Conservation (phyloP, 23 tunicate species). For the Phallusia fumigata region DNA sequence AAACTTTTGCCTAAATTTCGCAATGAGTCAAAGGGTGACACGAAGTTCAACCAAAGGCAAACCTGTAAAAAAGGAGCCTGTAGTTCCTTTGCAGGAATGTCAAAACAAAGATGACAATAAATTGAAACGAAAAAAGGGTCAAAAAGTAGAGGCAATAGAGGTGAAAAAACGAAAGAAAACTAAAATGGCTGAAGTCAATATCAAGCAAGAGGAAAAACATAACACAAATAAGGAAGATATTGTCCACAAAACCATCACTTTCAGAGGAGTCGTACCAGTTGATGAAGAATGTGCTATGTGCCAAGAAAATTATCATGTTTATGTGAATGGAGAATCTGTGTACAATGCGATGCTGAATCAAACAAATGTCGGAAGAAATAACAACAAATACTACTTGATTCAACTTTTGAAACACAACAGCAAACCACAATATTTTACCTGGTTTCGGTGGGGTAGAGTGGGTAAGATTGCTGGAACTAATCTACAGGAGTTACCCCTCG, state of each 20-base stretch:
- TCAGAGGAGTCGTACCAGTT: slow-evolving; percentile 60
- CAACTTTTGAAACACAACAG: slow-evolving; percentile 60
- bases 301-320: slow-evolving; percentile 41
- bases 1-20: too few relatives aligned
- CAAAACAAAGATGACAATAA: background rate
- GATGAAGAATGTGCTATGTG: slow-evolving; percentile 52
- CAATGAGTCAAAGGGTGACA: background rate
- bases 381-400: slow-evolving; percentile 78
- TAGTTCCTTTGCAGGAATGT: background rate
- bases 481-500: slow-evolving; percentile 12
- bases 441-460: slow-evolving; percentile 87
- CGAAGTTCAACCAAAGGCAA: background rate
- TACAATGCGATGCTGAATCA: slow-evolving; percentile 90
- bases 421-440: slow-evolving; percentile 34
- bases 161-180: background rate
- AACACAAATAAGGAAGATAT: background rate
- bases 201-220: background rate
- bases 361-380: slow-evolving; percentile 73
- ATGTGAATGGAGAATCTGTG: slow-evolving; percentile 24
- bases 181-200: background rate
- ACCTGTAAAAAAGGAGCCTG: background rate
- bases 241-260: slow-evolving; percentile 26
- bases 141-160: background rate
- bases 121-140: background rate
- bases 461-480: slow-evolving; percentile 73